Percentiles rank a stretch among this genome's conserved stretches.
Conservation (phyloP, 2,888 invertebrate species). For the Macrosoma leucophasiata region DNA sequence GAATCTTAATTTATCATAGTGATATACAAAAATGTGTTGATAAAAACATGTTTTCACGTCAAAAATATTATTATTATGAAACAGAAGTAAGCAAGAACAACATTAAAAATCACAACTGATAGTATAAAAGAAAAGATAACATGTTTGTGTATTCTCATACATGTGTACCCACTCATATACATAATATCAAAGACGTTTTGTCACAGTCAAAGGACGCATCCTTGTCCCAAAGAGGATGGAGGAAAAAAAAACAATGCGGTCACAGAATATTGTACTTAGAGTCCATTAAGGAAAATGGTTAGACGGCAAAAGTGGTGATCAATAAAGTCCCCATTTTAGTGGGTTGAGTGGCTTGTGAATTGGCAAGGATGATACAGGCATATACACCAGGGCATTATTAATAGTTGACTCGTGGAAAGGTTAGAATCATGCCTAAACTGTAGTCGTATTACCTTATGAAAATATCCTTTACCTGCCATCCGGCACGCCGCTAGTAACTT, state of each 20-base stretch:
- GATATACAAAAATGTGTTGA: no score
- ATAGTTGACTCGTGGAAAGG: constrained; percentile 50
- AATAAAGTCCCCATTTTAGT: constrained; percentile 45
- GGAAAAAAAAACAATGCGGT: constrained; percentile 60
- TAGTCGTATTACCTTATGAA: constrained; percentile 43
- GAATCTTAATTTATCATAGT: no score
- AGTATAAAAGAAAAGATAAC: no score
- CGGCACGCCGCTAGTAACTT: constrained; percentile 11
- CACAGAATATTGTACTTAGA: constrained; percentile 43
- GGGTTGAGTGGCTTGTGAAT: constrained; percentile 44
- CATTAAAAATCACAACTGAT: no score
- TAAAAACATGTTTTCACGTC: no score
- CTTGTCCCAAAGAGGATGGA: constrained; percentile 43
- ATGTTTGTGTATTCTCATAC: no score
- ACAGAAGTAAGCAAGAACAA: no score
- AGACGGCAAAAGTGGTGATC: constrained; percentile 65
- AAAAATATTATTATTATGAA: no score
- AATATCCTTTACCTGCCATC: constrained; percentile 32
- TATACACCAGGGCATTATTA: constrained; percentile 45
- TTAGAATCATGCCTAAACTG: constrained; percentile 35
- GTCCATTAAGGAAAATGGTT: constrained; percentile 65
- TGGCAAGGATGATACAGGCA: constrained; percentile 39
- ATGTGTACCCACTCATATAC: no score
- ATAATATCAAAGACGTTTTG: constrained; percentile 6
- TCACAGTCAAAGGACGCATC: constrained; percentile 29